Base-by-base conservation (phyloP, 2,888 invertebrate species). In the Hirtodrosophila alboralis region DNA sequence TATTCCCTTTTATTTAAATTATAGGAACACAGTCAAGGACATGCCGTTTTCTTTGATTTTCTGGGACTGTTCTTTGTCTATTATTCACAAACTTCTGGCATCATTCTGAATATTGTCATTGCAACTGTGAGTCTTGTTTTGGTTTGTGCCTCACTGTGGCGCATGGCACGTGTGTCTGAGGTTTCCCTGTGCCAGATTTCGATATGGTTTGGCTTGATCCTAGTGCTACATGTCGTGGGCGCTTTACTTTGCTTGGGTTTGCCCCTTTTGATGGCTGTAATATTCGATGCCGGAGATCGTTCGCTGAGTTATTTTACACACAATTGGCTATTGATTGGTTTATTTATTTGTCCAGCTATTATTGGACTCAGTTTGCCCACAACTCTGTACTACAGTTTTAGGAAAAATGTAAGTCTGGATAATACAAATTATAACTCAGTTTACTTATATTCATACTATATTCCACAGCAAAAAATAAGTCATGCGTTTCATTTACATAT, bases 31-130 rank as follows among this genome's bases (percentile, higher is more conserved):
- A 85, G 91, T 0, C 74, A 90, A 8, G 87, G 91, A 26, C 86
- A 90, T 5, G 91, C 92, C 1, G 93, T 96, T 0, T 96, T 94
- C 91, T 96, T 92, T 89, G 96, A 96, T 87, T 92, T 94, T 53
- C 86, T 95, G 57, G 95, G 95, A 18, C 78, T 92, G 49, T 94
- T 94, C 85, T 91, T 96, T 83, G 86, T 96, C 0, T 90, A 91
- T 37, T 96, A 95, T 81, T 92, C 94, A 0, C 90, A 92, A 57
- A 65, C 84, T 0, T 86, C 85, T 0, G 91, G 92, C 0, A 87
- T 91, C 27, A 77, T 90, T 0, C 23, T 91, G 0, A 88, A 92
- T 3, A 86, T 85, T 0, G 30, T 91, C 5, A 47, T 92, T 0
- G 91, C 90, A 0, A 44, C 89, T 0, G 36, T 89, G 4, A 56